A percentile compares a stretch with the other conserved stretches of the same genome.
Conservation (phyloP, 2,888 invertebrate genomes). For the Entomobrya multifasciata region DNA sequence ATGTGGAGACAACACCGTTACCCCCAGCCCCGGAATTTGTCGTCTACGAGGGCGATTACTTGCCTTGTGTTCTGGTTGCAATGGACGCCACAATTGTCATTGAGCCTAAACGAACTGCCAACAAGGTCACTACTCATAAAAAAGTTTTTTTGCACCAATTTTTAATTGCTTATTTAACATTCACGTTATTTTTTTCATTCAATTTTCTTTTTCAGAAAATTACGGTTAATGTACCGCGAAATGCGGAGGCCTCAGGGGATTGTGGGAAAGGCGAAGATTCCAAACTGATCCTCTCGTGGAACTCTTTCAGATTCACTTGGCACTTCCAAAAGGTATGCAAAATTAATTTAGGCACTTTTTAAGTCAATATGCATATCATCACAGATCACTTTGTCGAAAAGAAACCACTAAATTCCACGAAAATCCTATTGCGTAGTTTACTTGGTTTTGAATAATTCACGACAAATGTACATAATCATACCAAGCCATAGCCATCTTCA, state of each 20-base stretch:
- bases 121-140: slow-evolving; percentile 54
- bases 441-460: too few species aligned
- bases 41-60: slow-evolving; percentile 71
- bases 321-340: slow-evolving; percentile 90
- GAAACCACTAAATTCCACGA: background rate
- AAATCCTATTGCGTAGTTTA: background rate
- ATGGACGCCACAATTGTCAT: slow-evolving; percentile 77
- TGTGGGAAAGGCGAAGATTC: slow-evolving; percentile 89
- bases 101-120: slow-evolving; percentile 78
- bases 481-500: too few species aligned
- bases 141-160: too few species aligned
- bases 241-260: slow-evolving; percentile 87
- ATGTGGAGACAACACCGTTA: slow-evolving; percentile 61
- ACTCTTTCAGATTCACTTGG: slow-evolving; percentile 87
- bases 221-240: slow-evolving; percentile 88
- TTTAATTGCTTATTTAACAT: slow-evolving; percentile 12
- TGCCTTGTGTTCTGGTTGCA: slow-evolving; percentile 76
- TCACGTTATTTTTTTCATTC: background rate
- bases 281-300: slow-evolving; percentile 88
- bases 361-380: too few species aligned
- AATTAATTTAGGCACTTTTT: too few species aligned
- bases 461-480: too few species aligned
- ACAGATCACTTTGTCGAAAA: too few species aligned
- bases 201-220: slow-evolving; percentile 84
- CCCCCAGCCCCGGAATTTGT: slow-evolving; percentile 75